Conservation (phyloP, 2,113 vertebrate genomes). For the Carlito syrichta region DNA sequence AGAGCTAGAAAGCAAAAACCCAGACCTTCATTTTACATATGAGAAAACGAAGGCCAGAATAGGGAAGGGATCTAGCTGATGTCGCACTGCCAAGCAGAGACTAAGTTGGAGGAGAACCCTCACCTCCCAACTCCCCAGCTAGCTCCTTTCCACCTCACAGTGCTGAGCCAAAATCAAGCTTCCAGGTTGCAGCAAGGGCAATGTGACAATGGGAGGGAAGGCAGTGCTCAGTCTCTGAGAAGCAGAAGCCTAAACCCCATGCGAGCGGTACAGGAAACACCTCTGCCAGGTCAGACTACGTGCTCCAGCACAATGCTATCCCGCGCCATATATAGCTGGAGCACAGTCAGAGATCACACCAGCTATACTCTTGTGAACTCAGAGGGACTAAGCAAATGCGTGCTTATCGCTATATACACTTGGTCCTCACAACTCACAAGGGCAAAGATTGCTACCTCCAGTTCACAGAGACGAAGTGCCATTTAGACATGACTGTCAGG, state of each 20-base stretch:
- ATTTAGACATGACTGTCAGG: neutral
- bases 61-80: neutral
- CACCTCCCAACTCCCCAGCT: neutral
- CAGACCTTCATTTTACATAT: neutral
- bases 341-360: neutral
- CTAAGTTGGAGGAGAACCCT: neutral
- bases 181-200: neutral
- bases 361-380: neutral
- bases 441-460: no score
- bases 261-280: neutral
- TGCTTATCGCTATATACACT: neutral
- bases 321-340: rapidly evolving
- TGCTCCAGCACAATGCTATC: neutral
- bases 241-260: neutral
- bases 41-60: neutral
- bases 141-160: neutral
- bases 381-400: neutral
- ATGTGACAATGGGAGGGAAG: neutral
- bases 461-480: neutral
- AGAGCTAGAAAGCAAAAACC: constrained; percentile 2
- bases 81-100: neutral
- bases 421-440: neutral
- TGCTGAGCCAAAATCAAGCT: neutral
- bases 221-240: neutral
- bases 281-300: neutral